phyloP scores from a whole-genome alignment of 2,888 invertebrate species.

The Neocrepidodera transversa region DNA sequence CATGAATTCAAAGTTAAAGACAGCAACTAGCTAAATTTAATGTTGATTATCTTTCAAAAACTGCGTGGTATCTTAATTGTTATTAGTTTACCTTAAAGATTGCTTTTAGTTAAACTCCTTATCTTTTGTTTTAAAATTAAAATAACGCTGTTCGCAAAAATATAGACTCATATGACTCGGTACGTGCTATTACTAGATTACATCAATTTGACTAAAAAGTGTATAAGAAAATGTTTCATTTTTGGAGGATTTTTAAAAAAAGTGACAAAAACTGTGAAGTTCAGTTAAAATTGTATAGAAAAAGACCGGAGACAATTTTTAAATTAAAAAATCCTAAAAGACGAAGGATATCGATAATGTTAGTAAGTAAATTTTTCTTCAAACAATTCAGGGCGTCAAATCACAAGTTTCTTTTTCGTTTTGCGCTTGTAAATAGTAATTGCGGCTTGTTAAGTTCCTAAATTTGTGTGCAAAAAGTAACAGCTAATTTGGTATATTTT shows the following conservation, averaged over 20 bases:
- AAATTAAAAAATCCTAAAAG: slow-evolving; percentile 27
- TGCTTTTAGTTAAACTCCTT: slow-evolving; percentile 10
- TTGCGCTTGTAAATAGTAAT: too few relatives aligned
- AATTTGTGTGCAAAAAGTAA: too few relatives aligned
- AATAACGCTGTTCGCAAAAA: not conserved
- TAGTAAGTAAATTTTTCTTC: slow-evolving; percentile 38
- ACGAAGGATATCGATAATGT: slow-evolving; percentile 32
- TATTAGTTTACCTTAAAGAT: not conserved
- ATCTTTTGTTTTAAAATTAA: slow-evolving; percentile 17
- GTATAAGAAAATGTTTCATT: slow-evolving; percentile 4
- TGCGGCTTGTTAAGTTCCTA: too few relatives aligned
- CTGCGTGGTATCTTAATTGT: slow-evolving; percentile 6
- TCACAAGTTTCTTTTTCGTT: too few relatives aligned
- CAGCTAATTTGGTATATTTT: too few relatives aligned
- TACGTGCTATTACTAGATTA: not conserved
- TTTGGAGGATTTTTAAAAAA: slow-evolving; percentile 18
- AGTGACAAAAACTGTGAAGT: slow-evolving; percentile 21
- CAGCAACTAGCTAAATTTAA: too few relatives aligned
- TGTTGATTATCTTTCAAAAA: too few relatives aligned
- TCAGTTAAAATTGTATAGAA: slow-evolving; percentile 18
- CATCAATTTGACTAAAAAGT: not conserved
- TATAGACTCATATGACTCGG: slow-evolving; percentile 24
- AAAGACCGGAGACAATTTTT: slow-evolving; percentile 19
- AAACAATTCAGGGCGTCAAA: too few relatives aligned
- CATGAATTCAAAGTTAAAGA: too few relatives aligned